Evolutionary conservation across 2,113 vertebrate genomes (phyloP).

Genomic region (Eclectus roratus): DNA sequence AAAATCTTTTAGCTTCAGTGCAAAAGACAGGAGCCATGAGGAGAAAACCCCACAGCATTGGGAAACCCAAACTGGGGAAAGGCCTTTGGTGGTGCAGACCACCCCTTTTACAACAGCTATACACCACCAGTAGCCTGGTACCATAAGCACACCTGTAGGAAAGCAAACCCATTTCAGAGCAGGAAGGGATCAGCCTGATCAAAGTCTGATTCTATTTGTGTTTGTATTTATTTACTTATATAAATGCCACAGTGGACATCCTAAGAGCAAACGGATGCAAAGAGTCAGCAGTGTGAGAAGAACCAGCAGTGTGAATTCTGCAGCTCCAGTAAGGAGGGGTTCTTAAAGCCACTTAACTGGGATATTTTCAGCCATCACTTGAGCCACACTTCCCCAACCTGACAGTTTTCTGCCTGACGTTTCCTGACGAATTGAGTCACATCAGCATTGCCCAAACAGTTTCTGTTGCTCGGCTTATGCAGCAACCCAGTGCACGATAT

Average conservation of each 20-base stretch:
- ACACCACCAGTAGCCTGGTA: not conserved
- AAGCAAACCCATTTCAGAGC: not conserved
- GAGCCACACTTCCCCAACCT: slow-evolving; percentile 25
- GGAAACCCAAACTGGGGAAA: not conserved
- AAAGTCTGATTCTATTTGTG: not conserved
- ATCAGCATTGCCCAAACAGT: not conserved
- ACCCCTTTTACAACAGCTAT: not conserved
- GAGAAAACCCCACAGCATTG: not conserved
- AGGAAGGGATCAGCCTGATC: not conserved
- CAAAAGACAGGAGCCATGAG: not conserved
- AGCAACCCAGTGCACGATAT: not conserved
- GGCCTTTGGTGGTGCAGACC: not conserved
- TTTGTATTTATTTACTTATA: not conserved
- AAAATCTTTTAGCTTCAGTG: not conserved
- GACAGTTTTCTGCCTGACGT: not conserved
- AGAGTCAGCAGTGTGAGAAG: not conserved
- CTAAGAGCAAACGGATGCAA: not conserved
- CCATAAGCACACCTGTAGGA: not conserved
- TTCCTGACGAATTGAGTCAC: not conserved
- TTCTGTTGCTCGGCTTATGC: not conserved
- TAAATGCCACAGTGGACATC: not conserved
- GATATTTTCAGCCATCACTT: slow-evolving; percentile 44
- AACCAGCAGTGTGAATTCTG: not conserved
- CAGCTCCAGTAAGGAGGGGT: not conserved
- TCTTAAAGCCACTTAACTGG: not conserved